These are phyloP conservation scores for Panopea generosa DNA, from an alignment of 2,888 invertebrate species.

Conservation along the genomic window DNA sequence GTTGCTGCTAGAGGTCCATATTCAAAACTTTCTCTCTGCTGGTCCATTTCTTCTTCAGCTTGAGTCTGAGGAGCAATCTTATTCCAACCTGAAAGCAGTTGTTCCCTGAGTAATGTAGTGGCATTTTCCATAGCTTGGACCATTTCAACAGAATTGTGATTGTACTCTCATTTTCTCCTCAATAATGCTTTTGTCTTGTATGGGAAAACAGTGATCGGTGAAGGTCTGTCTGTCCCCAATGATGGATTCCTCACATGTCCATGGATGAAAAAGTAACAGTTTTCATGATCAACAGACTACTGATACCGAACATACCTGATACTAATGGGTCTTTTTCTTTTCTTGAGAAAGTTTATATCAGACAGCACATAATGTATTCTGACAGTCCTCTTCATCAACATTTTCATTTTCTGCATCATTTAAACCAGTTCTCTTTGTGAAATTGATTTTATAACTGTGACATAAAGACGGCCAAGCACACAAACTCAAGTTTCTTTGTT, in stretches of 20 bases:
- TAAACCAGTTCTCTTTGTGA: background rate
- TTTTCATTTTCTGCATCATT: constrained; percentile 11
- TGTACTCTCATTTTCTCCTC: constrained; percentile 19
- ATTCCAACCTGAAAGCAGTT: constrained; percentile 9
- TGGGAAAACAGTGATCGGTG: constrained; percentile 1
- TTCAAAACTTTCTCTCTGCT: background rate
- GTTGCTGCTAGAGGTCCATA: background rate
- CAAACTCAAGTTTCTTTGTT: constrained; percentile 5
- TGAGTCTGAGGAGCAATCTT: constrained; percentile 8
- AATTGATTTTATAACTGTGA: constrained; percentile 21
- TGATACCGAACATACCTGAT: constrained; percentile 32
- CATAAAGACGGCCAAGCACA: constrained; percentile 19
- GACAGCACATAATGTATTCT: constrained; percentile 1
- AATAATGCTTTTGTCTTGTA: background rate
- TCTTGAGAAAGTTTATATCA: constrained; percentile 2
- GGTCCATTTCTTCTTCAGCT: constrained; percentile 3
- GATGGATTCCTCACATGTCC: constrained; percentile 20
- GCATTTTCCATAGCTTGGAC: constrained; percentile 32
- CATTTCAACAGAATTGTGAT: constrained; percentile 14
- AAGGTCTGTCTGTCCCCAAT: constrained; percentile 20
- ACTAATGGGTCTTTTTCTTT: constrained; percentile 4
- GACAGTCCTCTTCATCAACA: background rate
- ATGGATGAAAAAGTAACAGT: constrained; percentile 26
- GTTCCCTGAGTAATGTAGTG: background rate
- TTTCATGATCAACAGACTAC: constrained; percentile 16